Evolutionary conservation across 2,888 invertebrate species (phyloP), one percentile per base, ranked within the genome.

Genomic region (Melinaea menophilus): DNA sequence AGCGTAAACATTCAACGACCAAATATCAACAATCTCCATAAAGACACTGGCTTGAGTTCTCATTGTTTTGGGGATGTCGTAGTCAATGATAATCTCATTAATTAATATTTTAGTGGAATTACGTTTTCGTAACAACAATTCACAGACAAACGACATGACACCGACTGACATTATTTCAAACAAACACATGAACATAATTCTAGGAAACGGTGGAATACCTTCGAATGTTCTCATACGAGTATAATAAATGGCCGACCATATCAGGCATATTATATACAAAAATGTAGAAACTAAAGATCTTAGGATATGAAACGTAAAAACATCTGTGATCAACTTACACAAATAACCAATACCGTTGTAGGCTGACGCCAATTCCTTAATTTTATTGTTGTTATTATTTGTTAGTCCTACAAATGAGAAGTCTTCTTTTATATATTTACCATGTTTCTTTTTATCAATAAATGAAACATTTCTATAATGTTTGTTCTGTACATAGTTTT

Each of bases 61-160:
- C 77, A 82, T 81, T 2, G 68, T 69, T 59, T 75, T 79, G 0
- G 85, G 80, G 1, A 85, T 71, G 31, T 79, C 75, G 60, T 86
- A 85, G 65, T 84, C 79, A 78, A 84, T 86, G n/a, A 86, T 77
- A 4, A 88, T 64, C 67, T 86, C 80, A 58, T 85, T 84, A 0
- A 86, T 74, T 22, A 84, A 69, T 34, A 78, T 69, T 66, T 77
- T 82, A 0, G 82, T 84, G 5, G 71, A 69, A n/a, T 77, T 80
- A 31, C 85, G 79, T 5, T 75, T 73, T 11, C 71, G 46, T 46
- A 76, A 69, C 13, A 87, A 62, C 34, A 61, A 69, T 68, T 86
- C 84, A 62, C 86, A 85, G 37, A 75, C 72, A 34, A 76, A 74
- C 3, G 81, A 81, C 75, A 86, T 78, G 4, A 75, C 41, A 58